A percentile compares a stretch with the other conserved stretches of the same genome.
phyloP scores from a whole-genome alignment of 2,113 vertebrate genomes.

The Solea solea region DNA sequence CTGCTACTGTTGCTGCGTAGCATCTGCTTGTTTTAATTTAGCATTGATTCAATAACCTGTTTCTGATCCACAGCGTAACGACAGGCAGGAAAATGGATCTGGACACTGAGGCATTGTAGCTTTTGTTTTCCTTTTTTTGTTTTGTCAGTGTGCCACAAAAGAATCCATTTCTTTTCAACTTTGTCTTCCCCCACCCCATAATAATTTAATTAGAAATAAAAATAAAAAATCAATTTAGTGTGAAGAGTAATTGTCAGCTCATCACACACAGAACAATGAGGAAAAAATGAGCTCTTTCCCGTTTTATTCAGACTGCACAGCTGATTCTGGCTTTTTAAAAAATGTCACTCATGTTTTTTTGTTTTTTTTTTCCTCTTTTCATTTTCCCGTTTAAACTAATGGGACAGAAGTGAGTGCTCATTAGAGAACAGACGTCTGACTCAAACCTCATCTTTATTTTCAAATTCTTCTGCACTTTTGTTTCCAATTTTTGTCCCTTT shows the following conservation, averaged over 20 bases:
- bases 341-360: neutral
- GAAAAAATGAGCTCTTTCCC: neutral
- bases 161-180: constrained; percentile 6
- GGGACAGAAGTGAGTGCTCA: too few relatives aligned
- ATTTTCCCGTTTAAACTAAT: too few relatives aligned
- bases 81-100: neutral
- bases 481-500: too few relatives aligned
- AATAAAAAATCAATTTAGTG: constrained; percentile 32
- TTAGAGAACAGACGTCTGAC: too few relatives aligned
- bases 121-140: neutral
- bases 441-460: too few relatives aligned
- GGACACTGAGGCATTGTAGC: neutral
- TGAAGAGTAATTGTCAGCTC: constrained; percentile 28
- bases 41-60: neutral
- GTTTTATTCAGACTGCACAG: neutral
- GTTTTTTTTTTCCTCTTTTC: too few relatives aligned
- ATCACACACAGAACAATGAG: constrained; percentile 15
- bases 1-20: neutral
- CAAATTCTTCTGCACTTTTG: too few relatives aligned
- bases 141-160: constrained; percentile 12
- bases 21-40: neutral
- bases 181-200: neutral
- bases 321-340: too few relatives aligned
- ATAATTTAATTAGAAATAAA: constrained; percentile 30
- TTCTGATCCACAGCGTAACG: constrained; percentile 10